Evolutionary conservation across 2,113 vertebrate species (phyloP), one percentile per base, ranked within the genome.

Genomic region (Tinamus guttatus): DNA sequence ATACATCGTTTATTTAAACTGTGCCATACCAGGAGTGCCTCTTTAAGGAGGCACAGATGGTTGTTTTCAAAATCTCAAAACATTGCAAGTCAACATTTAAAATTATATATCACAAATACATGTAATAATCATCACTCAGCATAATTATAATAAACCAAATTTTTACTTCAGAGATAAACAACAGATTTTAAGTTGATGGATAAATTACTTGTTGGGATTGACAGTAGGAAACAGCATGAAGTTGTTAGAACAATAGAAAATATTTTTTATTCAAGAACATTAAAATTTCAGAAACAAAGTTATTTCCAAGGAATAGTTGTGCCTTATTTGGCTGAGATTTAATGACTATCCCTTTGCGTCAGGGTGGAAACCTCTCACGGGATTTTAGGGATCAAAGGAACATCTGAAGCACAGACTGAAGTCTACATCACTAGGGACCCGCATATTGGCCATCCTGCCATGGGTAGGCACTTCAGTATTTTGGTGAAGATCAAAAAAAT

Each of bases 1-100:
- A 58, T 93, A 32, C 47, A 52, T 60, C 81, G 41, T 92, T 79
- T 87, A 58, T 63, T 95, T 96, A 90, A 95, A 83, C 78, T 86
- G 75, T 64, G 43, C 65, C 56, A 25, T 0, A 10, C 47, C 69
- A 88, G 79, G 69, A 93, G 11, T 85, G n/a, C 54, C 36, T 85
- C 89, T 91, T 70, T 58, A 64, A 86, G 77, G 41, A 94, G 75
- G 71, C 51, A 81, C 54, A 64, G 78, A 70, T 75, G 80, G 34
- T 90, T 85, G 81, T 87, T 75, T 83, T 83, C 58, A 75, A 89
- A 52, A 58, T 90, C 69, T 90, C 47, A 86, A 88, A 64, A 62
- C 75, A 51, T 1, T 77, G 34, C 64, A 94, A 38, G 36, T 78
- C 45, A 79, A n/a, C 41, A 68, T 88, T 90, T 87, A 51, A 81